Percentiles rank a stretch among this genome's conserved stretches.
These are phyloP conservation scores for Sphinx pinastri DNA, from an alignment of 2,888 invertebrate genomes.

Conservation along the genomic window DNA sequence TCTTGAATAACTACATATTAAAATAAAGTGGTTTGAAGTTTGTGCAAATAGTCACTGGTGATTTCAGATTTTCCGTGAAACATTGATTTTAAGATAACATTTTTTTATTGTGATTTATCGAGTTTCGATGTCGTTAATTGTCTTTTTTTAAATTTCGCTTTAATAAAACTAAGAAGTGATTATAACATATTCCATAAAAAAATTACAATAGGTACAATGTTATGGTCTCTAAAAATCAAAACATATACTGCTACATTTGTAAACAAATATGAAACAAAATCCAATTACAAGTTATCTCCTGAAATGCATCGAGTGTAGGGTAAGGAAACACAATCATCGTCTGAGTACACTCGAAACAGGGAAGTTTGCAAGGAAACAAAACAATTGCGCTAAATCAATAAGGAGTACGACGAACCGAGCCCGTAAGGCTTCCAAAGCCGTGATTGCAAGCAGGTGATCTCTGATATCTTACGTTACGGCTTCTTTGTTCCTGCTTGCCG, in stretches of 20 bases:
- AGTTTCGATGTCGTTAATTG: too few species aligned
- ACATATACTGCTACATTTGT: too few species aligned
- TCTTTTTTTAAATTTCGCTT: too few species aligned
- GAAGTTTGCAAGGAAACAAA: conserved; percentile 8
- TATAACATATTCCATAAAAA: too few species aligned
- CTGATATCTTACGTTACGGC: conserved; percentile 44
- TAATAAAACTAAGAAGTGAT: too few species aligned
- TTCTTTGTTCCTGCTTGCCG: conserved; percentile 20
- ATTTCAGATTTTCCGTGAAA: too few species aligned
- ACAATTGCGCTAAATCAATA: conserved; percentile 45
- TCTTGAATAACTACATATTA: not conserved
- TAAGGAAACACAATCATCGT: conserved; percentile 15
- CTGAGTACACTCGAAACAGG: conserved; percentile 16
- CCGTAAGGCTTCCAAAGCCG: conserved; percentile 55
- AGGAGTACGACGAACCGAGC: conserved; percentile 53
- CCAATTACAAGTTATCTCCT: not conserved
- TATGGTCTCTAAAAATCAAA: too few species aligned
- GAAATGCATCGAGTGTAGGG: not conserved
- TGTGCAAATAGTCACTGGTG: too few species aligned
- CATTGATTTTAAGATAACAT: too few species aligned
- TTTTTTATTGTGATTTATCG: too few species aligned
- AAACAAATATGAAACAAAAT: not conserved
- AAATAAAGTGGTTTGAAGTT: not conserved
- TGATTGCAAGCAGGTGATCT: conserved; percentile 41
- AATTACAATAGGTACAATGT: too few species aligned